phyloP scores from a whole-genome alignment of 2,113 vertebrate species.

The Salminus brasiliensis region DNA sequence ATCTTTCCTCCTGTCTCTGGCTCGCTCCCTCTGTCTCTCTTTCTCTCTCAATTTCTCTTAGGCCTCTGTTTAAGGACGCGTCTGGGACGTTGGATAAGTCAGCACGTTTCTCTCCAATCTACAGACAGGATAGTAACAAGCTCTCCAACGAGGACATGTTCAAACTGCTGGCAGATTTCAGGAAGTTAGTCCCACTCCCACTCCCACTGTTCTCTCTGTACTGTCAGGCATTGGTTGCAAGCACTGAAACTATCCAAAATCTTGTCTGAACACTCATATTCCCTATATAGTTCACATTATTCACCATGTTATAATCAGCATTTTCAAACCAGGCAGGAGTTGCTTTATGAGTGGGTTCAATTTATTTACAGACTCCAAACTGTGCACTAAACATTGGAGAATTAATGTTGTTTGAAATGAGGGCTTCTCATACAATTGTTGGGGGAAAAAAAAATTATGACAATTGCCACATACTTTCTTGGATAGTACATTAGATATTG shows the following conservation, averaged over 20 bases:
- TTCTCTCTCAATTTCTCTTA: conserved; percentile 64
- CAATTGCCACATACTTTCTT: too few species aligned
- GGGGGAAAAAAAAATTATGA: too few species aligned
- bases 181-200: conserved; percentile 83
- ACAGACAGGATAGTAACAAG: conserved; percentile 95
- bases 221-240: not conserved
- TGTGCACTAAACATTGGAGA: too few species aligned
- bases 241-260: not conserved
- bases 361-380: too few species aligned
- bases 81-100: conserved; percentile 92
- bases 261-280: not conserved
- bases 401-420: too few species aligned
- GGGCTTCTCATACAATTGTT: too few species aligned
- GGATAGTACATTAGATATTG: too few species aligned
- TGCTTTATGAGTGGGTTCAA: not conserved
- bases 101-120: conserved; percentile 93
- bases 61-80: conserved; percentile 91
- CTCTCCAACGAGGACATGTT: conserved; percentile 96
- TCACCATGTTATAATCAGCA: not conserved
- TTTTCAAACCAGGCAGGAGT: not conserved
- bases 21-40: not conserved
- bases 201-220: not conserved
- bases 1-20: not conserved
- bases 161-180: conserved; percentile 93
- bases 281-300: not conserved